Base-by-base conservation (phyloP, 1,140 invertebrate species). In the Pogonognathellus flavescens region DNA sequence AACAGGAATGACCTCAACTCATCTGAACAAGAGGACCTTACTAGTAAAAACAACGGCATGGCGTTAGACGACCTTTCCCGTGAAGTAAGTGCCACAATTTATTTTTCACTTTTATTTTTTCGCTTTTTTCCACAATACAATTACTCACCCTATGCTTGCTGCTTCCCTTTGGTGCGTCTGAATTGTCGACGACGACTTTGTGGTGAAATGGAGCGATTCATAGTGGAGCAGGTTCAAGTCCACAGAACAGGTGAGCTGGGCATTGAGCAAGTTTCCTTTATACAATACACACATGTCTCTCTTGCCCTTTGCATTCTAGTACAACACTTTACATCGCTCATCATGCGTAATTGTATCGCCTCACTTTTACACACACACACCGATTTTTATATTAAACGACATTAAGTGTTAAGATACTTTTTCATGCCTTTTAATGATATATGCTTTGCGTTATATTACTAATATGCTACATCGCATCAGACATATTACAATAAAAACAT, bases 41-140 rank as follows among this genome's bases (percentile, higher is more conserved):
- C 31, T 10, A 76, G 41, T 76, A 76, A 76, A 76, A 86, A 53
- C 31, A 85, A 86, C 85, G 84, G 87, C 11, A 88, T 86, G 85
- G 80, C 84, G 25, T 81, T 88, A 57, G 87, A 88, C 80, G 87
- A 88, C 87, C 85, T 88, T 83, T 88, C 87, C 52, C 87, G 59
- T 59, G 84, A 86, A 83, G 87, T 88, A 84, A 85, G 84, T 49
- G 20, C 25, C 41, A 7, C 18, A 59, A 59, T 50, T 18, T 9
- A 82, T n/a, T 20, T 18, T 49, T 57, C 41, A 52, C 31, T 70
- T 50, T 50, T 49, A 49, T 50, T 83, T 53, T 20, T 66, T 25
- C 9, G 20, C 62, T 22, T 66, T 66, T 66, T 66, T 66, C 20
- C 8, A 66, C 31, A 41, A 41, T 41, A 41, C 25, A 13, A 70